Percentiles rank a stretch among this genome's conserved stretches.
Evolutionary conservation across 2,888 invertebrate genomes (phyloP).

Genomic region (Xestobium rufovillosum): DNA sequence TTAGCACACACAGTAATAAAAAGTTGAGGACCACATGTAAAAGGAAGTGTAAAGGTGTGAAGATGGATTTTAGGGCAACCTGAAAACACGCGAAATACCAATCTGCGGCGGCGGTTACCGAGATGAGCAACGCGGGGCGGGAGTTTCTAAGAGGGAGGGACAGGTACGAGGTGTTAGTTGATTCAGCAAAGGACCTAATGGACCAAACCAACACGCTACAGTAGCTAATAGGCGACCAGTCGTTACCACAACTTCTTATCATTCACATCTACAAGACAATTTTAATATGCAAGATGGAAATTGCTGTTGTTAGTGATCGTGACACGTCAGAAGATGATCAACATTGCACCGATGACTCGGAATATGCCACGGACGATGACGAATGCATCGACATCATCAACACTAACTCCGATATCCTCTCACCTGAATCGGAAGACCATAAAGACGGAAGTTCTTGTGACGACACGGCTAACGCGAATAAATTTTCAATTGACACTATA

Average conservation of each 20-base stretch:
- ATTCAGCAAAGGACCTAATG: constrained; percentile 38
- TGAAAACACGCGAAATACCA: constrained; percentile 43
- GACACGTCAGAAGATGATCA: constrained; percentile 24
- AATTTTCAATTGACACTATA: constrained; percentile 42
- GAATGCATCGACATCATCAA: constrained; percentile 34
- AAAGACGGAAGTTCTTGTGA: constrained; percentile 23
- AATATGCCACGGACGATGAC: constrained; percentile 29
- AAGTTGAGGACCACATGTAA: constrained; percentile 28
- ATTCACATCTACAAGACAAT: constrained; percentile 24
- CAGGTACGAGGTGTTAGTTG: constrained; percentile 34
- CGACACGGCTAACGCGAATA: constrained; percentile 30
- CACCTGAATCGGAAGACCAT: constrained; percentile 21
- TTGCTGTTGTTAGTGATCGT: constrained; percentile 18
- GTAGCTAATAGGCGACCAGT: constrained; percentile 28
- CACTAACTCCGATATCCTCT: constrained; percentile 24
- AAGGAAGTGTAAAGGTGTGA: constrained; percentile 39
- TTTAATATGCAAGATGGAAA: too few relatives aligned
- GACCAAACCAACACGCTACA: constrained; percentile 31
- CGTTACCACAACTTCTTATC: constrained; percentile 24
- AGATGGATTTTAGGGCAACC: constrained; percentile 39
- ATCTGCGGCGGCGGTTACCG: constrained; percentile 38
- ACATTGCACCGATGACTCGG: constrained; percentile 24
- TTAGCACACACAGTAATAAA: constrained; percentile 11
- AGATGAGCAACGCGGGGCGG: constrained; percentile 29
- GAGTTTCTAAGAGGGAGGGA: constrained; percentile 25